phyloP scores from a whole-genome alignment of 35 echinoderm and acorn worm species.

The Hemicentrotus pulcherrimus region DNA sequence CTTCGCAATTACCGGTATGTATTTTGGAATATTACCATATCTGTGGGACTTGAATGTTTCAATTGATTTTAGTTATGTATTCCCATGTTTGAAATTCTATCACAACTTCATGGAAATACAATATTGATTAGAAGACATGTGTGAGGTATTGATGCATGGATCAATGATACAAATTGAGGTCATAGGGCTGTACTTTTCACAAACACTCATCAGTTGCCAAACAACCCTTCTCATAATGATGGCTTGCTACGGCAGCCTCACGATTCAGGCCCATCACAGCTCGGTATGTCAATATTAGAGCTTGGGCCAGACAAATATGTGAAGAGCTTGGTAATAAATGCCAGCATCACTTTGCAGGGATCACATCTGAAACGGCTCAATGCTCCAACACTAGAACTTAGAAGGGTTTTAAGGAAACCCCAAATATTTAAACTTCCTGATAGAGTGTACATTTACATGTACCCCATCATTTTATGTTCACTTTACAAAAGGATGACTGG shows the following conservation, averaged over 20 bases:
- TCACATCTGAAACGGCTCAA: not conserved
- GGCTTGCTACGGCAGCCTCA: not conserved
- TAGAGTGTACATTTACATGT: no score
- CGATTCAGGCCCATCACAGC: not conserved
- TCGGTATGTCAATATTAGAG: not conserved
- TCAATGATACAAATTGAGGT: not conserved
- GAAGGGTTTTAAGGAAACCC: not conserved
- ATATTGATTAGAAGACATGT: not conserved
- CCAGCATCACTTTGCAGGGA: not conserved
- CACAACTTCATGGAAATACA: not conserved
- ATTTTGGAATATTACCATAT: no score
- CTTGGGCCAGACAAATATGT: not conserved
- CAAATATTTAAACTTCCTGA: no score
- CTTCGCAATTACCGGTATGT: no score
- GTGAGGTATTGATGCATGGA: not conserved
- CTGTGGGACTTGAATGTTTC: no score
- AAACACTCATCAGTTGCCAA: not conserved
- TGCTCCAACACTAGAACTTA: not conserved
- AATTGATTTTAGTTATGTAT: no score
- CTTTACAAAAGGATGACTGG: no score
- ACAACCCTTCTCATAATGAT: not conserved
- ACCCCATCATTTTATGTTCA: no score
- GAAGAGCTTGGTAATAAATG: conserved; percentile 13
- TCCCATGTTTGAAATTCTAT: not conserved
- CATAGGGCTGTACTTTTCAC: not conserved